A percentile compares a stretch with the other conserved stretches of the same genome.
phyloP scores from a whole-genome alignment of 2,797 vertebrate species.

The Lepus townsendii region DNA sequence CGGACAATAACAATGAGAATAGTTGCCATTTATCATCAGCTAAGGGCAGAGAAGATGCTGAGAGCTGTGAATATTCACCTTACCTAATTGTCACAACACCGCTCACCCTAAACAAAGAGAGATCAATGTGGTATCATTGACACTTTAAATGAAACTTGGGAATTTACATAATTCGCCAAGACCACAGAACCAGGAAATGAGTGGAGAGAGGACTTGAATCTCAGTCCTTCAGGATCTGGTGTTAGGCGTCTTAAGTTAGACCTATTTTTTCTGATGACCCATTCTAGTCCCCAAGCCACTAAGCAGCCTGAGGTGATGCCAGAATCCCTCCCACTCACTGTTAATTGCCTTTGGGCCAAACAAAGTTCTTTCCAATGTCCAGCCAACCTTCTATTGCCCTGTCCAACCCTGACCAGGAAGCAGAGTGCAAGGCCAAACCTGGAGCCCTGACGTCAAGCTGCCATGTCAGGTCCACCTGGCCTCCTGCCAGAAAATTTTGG shows the following conservation, averaged over 20 bases:
- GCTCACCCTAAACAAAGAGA: neutral
- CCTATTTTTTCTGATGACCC: neutral
- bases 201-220: neutral
- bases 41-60: neutral
- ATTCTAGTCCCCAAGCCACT: neutral
- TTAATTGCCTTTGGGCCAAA: neutral
- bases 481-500: neutral
- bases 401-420: neutral
- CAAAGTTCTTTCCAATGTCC: neutral
- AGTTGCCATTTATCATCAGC: neutral
- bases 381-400: neutral
- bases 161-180: constrained; percentile 35
- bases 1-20: neutral
- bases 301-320: neutral
- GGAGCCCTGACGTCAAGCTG: neutral
- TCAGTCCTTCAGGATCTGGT: neutral
- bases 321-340: neutral
- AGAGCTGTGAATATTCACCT: neutral
- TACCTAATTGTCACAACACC: neutral
- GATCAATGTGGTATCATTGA: neutral
- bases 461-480: neutral
- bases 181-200: neutral
- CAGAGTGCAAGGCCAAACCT: neutral
- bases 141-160: constrained; percentile 26
- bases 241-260: neutral